Conservation (phyloP, 2,113 vertebrate species). For the Dicentrarchus labrax region DNA sequence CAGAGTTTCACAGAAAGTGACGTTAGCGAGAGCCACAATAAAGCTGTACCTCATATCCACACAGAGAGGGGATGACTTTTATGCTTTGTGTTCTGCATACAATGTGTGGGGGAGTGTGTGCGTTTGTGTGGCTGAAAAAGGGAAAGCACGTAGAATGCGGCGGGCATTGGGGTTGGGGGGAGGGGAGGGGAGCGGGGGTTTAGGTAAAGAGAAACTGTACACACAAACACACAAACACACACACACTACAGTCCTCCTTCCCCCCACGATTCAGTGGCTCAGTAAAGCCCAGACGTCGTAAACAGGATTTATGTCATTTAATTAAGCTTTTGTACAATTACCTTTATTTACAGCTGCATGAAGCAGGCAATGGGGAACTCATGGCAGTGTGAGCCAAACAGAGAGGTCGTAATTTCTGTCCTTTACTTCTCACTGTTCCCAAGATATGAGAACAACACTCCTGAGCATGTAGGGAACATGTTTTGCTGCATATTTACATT, state of each 20-base stretch:
- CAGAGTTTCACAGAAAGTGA: slow-evolving; percentile 56
- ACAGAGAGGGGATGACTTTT: slow-evolving; percentile 4
- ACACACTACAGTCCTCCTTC: slow-evolving; percentile 16
- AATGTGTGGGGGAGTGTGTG: slow-evolving; percentile 7
- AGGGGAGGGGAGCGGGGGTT: too few species aligned
- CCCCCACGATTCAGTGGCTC: slow-evolving; percentile 63
- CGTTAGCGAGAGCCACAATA: slow-evolving; percentile 40
- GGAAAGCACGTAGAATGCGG: slow-evolving; percentile 2
- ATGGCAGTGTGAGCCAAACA: slow-evolving; percentile 52
- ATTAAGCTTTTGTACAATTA: slow-evolving; percentile 85
- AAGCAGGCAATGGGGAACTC: slow-evolving; percentile 63
- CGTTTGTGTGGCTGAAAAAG: slow-evolving; percentile 20
- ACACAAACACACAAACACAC: slow-evolving; percentile 21
- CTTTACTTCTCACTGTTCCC: slow-evolving; percentile 71
- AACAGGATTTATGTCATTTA: slow-evolving; percentile 86
- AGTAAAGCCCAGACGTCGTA: slow-evolving; percentile 72
- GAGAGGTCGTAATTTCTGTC: slow-evolving; percentile 73
- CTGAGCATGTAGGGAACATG: slow-evolving; percentile 16
- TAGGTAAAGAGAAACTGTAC: background rate
- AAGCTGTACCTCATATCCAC: slow-evolving; percentile 37
- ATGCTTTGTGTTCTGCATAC: slow-evolving; percentile 7
- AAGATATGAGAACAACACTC: slow-evolving; percentile 53
- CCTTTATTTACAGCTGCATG: slow-evolving; percentile 82
- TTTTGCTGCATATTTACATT: slow-evolving; percentile 48
- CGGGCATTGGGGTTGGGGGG: background rate